Evolutionary conservation across 2,797 vertebrate species (phyloP).

Genomic region (Chrysolophus pictus): DNA sequence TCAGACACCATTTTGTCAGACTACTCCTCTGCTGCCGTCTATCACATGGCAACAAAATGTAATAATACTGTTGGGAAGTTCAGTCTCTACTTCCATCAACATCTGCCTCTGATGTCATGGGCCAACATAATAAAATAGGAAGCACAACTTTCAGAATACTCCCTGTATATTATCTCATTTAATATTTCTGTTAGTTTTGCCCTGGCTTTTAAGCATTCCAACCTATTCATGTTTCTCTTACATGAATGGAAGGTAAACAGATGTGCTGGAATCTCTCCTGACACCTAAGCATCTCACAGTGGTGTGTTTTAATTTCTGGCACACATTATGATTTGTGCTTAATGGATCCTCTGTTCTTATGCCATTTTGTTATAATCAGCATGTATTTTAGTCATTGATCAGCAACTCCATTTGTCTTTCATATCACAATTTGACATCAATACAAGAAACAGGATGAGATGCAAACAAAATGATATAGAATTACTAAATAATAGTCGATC

Average conservation of each 20-base stretch:
- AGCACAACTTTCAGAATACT: not conserved
- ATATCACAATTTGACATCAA: constrained; percentile 17
- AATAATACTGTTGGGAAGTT: not conserved
- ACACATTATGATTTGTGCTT: not conserved
- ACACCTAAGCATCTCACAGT: not conserved
- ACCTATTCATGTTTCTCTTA: not conserved
- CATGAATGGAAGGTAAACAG: not conserved
- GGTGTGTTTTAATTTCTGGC: constrained; percentile 1
- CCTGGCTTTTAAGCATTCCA: not conserved
- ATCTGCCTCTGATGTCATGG: not conserved
- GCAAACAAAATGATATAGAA: constrained; percentile 19
- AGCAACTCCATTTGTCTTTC: constrained; percentile 34
- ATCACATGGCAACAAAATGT: not conserved
- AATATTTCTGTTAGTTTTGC: not conserved
- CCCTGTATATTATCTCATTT: not conserved
- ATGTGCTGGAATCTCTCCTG: not conserved
- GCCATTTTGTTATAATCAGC: constrained; percentile 32
- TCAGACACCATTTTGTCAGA: not conserved
- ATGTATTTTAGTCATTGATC: constrained; percentile 21
- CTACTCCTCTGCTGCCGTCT: not conserved
- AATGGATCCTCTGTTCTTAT: constrained; percentile 24
- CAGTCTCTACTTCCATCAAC: too few relatives aligned
- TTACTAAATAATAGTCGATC: constrained; percentile 38
- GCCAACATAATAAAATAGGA: not conserved
- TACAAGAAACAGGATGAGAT: constrained; percentile 19